Percentiles rank a stretch among this genome's conserved stretches.
These are phyloP conservation scores for Hipparchia semele DNA, from an alignment of 2,888 invertebrate genomes.

Conservation along the genomic window DNA sequence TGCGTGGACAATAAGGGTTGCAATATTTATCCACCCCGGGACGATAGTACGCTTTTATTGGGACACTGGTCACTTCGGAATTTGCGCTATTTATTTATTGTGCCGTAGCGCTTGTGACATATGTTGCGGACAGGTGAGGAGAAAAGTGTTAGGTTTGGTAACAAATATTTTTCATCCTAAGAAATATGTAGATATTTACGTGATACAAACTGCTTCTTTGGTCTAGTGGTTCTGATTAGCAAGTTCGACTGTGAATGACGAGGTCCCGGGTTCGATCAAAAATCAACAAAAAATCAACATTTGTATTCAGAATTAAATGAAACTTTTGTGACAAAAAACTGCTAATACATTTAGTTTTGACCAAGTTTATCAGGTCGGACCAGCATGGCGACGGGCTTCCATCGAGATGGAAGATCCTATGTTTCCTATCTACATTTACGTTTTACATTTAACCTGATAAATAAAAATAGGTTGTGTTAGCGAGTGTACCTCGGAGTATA, in stretches of 20 bases:
- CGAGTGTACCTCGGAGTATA: constrained; percentile 69
- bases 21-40: constrained; percentile 70
- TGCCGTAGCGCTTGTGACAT: constrained; percentile 71
- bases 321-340: background rate
- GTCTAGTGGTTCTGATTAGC: no score
- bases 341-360: background rate
- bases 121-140: constrained; percentile 55
- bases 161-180: background rate
- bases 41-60: constrained; percentile 73
- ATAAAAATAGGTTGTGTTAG: constrained; percentile 45
- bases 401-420: no score
- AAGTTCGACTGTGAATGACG: no score
- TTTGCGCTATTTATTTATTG: constrained; percentile 81
- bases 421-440: no score
- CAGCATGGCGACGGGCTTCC: no score
- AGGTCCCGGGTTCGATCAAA: no score
- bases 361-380: no score
- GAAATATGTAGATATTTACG: no score
- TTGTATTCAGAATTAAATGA: no score
- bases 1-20: constrained; percentile 50
- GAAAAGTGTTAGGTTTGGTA: constrained; percentile 52
- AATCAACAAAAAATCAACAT: no score
- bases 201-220: no score
- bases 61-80: constrained; percentile 80
- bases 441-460: background rate